A percentile compares a stretch with the other conserved stretches of the same genome.
These are phyloP conservation scores for Scarus forsteni DNA, from an alignment of 2,797 vertebrate species.

Conservation along the genomic window DNA sequence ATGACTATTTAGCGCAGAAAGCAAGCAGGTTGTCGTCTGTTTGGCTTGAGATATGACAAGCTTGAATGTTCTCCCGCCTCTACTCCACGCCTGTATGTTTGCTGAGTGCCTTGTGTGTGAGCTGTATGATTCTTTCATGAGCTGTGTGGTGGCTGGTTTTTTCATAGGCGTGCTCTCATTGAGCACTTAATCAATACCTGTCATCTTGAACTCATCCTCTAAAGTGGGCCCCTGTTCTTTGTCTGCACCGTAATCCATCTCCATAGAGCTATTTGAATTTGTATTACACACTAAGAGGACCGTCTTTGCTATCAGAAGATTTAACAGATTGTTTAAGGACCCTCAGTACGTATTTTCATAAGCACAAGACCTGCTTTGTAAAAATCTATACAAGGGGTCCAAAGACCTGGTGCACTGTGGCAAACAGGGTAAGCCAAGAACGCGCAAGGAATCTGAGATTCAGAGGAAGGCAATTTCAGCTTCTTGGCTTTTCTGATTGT, in stretches of 20 bases:
- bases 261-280: constrained; percentile 78
- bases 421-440: constrained; percentile 49
- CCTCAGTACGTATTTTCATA: constrained; percentile 74
- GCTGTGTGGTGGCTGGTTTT: constrained; percentile 71
- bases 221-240: constrained; percentile 69
- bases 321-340: constrained; percentile 80
- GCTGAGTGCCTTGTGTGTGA: constrained; percentile 57
- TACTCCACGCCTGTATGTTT: constrained; percentile 59
- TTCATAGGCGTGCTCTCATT: constrained; percentile 72
- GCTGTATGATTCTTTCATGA: constrained; percentile 82
- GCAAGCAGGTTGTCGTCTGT: constrained; percentile 36
- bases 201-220: constrained; percentile 80
- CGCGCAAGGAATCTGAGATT: constrained; percentile 65
- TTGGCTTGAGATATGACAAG: constrained; percentile 40
- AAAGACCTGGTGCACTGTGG: constrained; percentile 58
- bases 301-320: constrained; percentile 72
- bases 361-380: constrained; percentile 60
- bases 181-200: constrained; percentile 85
- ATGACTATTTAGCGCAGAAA: constrained; percentile 46
- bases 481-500: constrained; percentile 71
- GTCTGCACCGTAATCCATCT: constrained; percentile 74
- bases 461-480: constrained; percentile 68
- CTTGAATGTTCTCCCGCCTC: constrained; percentile 35
- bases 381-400: constrained; percentile 70
- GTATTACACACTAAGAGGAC: constrained; percentile 73